phyloP scores from a whole-genome alignment of 1,140 invertebrate species.

The Palaemon carinicauda region DNA sequence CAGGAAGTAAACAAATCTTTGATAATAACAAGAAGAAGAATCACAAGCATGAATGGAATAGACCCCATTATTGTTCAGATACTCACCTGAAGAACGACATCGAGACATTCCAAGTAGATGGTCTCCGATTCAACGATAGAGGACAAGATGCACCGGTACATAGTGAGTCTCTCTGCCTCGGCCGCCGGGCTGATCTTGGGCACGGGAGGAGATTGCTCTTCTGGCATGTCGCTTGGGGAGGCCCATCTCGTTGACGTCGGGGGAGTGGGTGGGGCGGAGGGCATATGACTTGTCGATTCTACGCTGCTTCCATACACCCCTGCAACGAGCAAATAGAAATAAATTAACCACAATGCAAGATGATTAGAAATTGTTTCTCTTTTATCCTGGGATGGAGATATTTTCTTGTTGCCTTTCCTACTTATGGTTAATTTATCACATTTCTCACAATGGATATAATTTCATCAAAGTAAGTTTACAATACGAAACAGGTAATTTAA shows the following conservation, averaged over 20 bases:
- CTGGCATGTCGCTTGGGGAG: conserved; percentile 8
- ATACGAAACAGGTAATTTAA: too few species aligned
- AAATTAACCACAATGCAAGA: background rate
- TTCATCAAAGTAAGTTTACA: too few species aligned
- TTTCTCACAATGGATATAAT: too few species aligned
- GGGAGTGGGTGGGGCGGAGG: conserved; percentile 55
- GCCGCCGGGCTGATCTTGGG: conserved; percentile 32
- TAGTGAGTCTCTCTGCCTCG: conserved; percentile 69
- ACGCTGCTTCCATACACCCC: conserved; percentile 64
- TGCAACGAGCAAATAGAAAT: conserved; percentile 25
- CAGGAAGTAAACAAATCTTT: too few species aligned
- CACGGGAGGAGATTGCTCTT: background rate
- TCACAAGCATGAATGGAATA: background rate
- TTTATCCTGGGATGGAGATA: too few species aligned
- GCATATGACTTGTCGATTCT: conserved; percentile 62
- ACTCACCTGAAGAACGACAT: conserved; percentile 83
- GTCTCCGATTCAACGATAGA: conserved; percentile 91
- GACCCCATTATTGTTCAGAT: background rate
- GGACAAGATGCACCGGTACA: conserved; percentile 83
- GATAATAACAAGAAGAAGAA: too few species aligned
- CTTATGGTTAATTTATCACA: too few species aligned
- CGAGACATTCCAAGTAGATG: conserved; percentile 87
- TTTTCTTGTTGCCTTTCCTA: too few species aligned
- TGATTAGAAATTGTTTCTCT: too few species aligned
- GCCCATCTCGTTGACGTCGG: conserved; percentile 44